Conservation (phyloP, 2,797 vertebrate species). For the Pachyuromys duprasi region DNA sequence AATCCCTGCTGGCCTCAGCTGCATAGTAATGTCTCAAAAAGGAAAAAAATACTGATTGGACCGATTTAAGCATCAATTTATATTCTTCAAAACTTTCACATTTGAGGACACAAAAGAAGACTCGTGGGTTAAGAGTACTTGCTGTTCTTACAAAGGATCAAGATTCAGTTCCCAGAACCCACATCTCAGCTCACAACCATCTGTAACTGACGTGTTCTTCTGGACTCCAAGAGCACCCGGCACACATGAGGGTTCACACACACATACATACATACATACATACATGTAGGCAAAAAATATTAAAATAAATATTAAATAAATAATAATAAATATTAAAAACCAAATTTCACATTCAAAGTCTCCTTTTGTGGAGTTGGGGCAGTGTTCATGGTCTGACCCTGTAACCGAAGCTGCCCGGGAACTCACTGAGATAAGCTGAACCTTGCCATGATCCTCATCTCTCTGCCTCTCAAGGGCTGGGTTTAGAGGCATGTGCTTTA, state of each 20-base stretch:
- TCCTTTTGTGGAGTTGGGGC: background rate
- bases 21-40: background rate
- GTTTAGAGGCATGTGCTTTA: background rate
- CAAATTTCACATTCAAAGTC: background rate
- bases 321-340: background rate
- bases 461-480: background rate
- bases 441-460: background rate
- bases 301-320: background rate
- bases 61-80: background rate
- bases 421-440: background rate
- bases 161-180: background rate
- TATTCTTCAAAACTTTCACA: constrained; percentile 35
- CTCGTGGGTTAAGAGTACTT: background rate
- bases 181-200: background rate
- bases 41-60: background rate
- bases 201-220: background rate
- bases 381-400: background rate
- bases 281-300: background rate
- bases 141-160: background rate
- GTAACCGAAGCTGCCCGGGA: background rate
- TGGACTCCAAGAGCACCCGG: background rate
- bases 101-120: background rate
- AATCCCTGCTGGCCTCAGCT: background rate
- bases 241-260: background rate
- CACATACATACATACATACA: background rate